phyloP scores from a whole-genome alignment of 2,797 vertebrate species.

The Alca torda region DNA sequence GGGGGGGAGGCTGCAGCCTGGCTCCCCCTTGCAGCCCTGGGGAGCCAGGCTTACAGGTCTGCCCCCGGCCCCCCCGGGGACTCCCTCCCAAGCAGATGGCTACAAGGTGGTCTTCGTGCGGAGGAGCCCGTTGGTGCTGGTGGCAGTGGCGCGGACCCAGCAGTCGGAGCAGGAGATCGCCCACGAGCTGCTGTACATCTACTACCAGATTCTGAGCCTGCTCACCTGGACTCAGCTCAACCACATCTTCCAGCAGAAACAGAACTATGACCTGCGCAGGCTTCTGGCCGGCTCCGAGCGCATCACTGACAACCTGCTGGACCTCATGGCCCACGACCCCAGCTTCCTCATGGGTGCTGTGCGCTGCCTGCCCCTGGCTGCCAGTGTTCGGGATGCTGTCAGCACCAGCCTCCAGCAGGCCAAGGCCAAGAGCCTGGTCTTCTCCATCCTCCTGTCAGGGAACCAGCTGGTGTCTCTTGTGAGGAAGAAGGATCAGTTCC shows the following conservation, averaged over 20 bases:
- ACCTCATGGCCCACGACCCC: slow-evolving; percentile 89
- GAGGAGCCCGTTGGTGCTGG: slow-evolving; percentile 92
- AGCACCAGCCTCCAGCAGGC: slow-evolving; percentile 91
- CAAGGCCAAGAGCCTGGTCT: slow-evolving; percentile 90
- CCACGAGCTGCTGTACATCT: slow-evolving; percentile 95
- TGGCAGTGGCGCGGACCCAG: slow-evolving; percentile 88
- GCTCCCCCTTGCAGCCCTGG: not conserved
- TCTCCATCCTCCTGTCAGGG: slow-evolving; percentile 90
- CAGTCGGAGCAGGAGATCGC: slow-evolving; percentile 93
- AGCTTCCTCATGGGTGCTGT: slow-evolving; percentile 92
- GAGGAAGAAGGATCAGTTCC: slow-evolving; percentile 92
- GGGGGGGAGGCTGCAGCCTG: not conserved
- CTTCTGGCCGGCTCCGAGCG: slow-evolving; percentile 93
- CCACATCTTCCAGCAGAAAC: slow-evolving; percentile 94
- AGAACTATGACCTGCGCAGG: slow-evolving; percentile 96
- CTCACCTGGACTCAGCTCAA: slow-evolving; percentile 95
- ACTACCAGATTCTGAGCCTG: slow-evolving; percentile 97
- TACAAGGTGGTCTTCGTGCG: slow-evolving; percentile 96
- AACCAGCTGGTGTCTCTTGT: slow-evolving; percentile 92
- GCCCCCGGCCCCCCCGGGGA: not conserved
- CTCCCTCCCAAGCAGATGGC: slow-evolving; percentile 80
- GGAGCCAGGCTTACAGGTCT: not conserved
- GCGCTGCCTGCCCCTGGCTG: slow-evolving; percentile 88
- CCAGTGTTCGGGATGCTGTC: slow-evolving; percentile 83
- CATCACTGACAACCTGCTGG: slow-evolving; percentile 91